These are phyloP conservation scores for Carcina quercana DNA, from an alignment of 2,888 invertebrate genomes.

Conservation along the genomic window DNA sequence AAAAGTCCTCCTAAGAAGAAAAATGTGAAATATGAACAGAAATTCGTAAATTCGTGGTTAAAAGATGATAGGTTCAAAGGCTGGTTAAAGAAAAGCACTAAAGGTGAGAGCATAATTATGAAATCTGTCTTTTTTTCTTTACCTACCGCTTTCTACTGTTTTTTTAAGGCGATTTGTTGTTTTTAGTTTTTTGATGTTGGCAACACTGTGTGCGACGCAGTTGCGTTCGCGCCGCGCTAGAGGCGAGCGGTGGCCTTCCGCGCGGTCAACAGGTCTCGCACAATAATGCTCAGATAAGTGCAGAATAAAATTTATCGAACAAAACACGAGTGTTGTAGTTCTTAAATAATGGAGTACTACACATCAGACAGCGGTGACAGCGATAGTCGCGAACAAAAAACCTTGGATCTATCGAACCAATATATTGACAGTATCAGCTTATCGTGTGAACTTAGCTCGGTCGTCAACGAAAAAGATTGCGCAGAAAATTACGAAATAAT, in stretches of 20 bases:
- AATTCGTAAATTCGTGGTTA: too few species aligned
- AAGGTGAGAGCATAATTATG: too few species aligned
- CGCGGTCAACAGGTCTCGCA: background rate
- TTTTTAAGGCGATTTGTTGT: too few species aligned
- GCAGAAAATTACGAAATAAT: conserved; percentile 80
- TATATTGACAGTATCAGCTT: conserved; percentile 76
- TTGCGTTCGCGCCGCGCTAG: conserved; percentile 61
- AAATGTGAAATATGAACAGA: too few species aligned
- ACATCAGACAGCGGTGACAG: conserved; percentile 90
- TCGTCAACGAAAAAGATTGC: conserved; percentile 76
- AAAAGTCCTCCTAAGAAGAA: too few species aligned
- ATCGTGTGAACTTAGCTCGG: conserved; percentile 71
- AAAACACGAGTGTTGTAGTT: background rate
- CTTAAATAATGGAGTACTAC: conserved; percentile 80
- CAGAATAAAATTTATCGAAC: background rate
- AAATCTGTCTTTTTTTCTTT: too few species aligned
- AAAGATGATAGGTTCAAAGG: too few species aligned
- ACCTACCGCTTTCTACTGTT: too few species aligned
- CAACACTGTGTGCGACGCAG: too few species aligned
- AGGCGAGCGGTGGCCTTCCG: conserved; percentile 22
- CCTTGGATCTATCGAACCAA: conserved; percentile 76
- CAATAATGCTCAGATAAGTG: background rate
- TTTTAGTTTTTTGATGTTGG: too few species aligned
- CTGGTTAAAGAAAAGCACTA: too few species aligned
- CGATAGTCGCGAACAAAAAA: conserved; percentile 81